These are phyloP conservation scores for Acestrorhynchus altus DNA, from an alignment of 2,797 vertebrate genomes.

Conservation along the genomic window DNA sequence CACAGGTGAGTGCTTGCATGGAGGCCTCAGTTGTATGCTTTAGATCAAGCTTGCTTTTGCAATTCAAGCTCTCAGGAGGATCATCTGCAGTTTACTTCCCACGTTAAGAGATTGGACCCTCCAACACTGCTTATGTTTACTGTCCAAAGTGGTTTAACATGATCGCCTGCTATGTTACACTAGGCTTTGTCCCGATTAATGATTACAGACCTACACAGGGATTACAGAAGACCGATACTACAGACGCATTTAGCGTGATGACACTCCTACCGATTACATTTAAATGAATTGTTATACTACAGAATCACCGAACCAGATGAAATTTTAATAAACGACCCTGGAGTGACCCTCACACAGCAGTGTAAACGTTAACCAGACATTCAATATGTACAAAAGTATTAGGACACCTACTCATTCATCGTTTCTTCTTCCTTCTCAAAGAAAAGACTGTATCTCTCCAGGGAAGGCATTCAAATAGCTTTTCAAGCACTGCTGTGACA, in stretches of 20 bases:
- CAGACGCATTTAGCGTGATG: neutral
- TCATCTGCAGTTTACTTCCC: neutral
- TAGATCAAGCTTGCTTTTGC: neutral
- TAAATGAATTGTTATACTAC: no score
- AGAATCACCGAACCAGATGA: no score
- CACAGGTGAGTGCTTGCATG: neutral
- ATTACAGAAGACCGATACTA: neutral
- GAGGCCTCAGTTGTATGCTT: neutral
- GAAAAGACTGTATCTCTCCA: no score
- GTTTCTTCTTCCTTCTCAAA: no score
- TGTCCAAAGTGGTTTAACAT: neutral
- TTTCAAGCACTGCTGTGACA: no score
- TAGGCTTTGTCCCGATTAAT: neutral
- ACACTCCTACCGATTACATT: neutral
- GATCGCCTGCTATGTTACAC: neutral
- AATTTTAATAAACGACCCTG: no score
- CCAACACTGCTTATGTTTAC: neutral
- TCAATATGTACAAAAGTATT: no score
- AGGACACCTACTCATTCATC: no score
- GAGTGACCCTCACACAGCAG: no score
- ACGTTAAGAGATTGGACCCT: neutral
- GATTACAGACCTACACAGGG: neutral
- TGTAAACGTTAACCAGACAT: no score
- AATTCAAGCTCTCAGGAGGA: neutral
- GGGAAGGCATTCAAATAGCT: no score